Evolutionary conservation across 2,113 vertebrate species (phyloP).

Genomic region (Beaufortia kweichowensis): DNA sequence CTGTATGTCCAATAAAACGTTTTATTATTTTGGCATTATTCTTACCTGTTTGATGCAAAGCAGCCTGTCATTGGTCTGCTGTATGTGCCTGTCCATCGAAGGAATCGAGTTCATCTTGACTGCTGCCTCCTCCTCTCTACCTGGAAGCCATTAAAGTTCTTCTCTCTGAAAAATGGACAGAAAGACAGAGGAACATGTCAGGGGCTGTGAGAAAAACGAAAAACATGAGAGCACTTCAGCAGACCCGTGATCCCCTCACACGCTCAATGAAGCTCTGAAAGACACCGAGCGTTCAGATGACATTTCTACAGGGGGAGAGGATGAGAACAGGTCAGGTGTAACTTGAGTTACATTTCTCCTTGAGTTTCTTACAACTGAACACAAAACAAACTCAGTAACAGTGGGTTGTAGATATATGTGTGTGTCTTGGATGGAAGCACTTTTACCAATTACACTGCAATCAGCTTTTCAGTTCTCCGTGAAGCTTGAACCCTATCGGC

Average conservation of each 20-base stretch:
- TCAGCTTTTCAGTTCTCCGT: conserved; percentile 23
- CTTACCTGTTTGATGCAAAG: conserved; percentile 99
- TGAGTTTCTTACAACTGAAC: not conserved
- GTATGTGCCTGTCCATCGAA: conserved; percentile 99
- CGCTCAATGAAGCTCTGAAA: conserved; percentile 47
- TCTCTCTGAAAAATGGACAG: conserved; percentile 79
- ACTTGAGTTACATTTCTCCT: not conserved
- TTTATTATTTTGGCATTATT: not conserved
- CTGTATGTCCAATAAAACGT: no score
- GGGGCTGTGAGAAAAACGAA: conserved; percentile 48
- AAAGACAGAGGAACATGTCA: conserved; percentile 55
- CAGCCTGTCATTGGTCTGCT: conserved; percentile 99
- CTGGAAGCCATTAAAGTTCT: conserved; percentile 97
- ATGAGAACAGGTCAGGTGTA: not conserved
- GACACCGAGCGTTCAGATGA: conserved; percentile 33
- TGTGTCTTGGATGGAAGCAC: not conserved
- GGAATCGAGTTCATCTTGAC: conserved; percentile 96
- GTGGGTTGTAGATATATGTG: not conserved
- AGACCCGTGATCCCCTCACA: conserved; percentile 42
- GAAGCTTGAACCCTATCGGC: conserved; percentile 41
- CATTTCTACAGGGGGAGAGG: not conserved
- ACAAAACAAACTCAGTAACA: not conserved
- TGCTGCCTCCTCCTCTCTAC: conserved; percentile 84
- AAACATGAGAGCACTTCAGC: conserved; percentile 60
- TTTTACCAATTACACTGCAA: conserved; percentile 22